Percentiles rank a stretch among this genome's conserved stretches.
phyloP scores from a whole-genome alignment of 2,113 vertebrate species.

The Lophotis ruficrista region DNA sequence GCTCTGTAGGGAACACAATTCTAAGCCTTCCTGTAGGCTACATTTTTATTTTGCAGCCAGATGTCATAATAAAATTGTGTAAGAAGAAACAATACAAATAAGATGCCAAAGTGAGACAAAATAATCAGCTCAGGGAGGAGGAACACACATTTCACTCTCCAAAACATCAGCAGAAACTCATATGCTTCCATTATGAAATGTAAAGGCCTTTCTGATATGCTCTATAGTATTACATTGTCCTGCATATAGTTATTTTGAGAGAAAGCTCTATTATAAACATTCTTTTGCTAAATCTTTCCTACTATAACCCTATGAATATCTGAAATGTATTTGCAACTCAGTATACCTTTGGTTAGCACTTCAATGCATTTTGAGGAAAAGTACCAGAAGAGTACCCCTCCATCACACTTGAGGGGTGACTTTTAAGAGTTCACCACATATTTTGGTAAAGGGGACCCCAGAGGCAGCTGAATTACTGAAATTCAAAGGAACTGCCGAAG shows the following conservation, averaged over 20 bases:
- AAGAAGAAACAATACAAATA: slow-evolving; percentile 25
- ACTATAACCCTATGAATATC: neutral
- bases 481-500: neutral
- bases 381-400: neutral
- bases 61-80: slow-evolving; percentile 39
- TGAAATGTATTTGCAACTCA: neutral
- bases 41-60: slow-evolving; percentile 52
- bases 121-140: slow-evolving; percentile 32
- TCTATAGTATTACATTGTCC: slow-evolving; percentile 7
- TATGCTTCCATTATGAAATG: slow-evolving; percentile 30
- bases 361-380: neutral
- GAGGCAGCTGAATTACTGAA: neutral
- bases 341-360: neutral
- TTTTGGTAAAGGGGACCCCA: neutral
- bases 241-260: neutral
- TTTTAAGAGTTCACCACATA: neutral
- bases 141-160: slow-evolving; percentile 38
- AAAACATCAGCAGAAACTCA: slow-evolving; percentile 47
- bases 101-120: slow-evolving; percentile 52
- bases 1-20: slow-evolving; percentile 16
- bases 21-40: slow-evolving; percentile 34
- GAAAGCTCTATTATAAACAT: neutral
- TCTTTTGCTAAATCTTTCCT: neutral
- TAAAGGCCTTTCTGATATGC: neutral
- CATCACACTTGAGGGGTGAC: neutral